Conservation (phyloP, 1,140 invertebrate species). For the Drosophila biarmipes region DNA sequence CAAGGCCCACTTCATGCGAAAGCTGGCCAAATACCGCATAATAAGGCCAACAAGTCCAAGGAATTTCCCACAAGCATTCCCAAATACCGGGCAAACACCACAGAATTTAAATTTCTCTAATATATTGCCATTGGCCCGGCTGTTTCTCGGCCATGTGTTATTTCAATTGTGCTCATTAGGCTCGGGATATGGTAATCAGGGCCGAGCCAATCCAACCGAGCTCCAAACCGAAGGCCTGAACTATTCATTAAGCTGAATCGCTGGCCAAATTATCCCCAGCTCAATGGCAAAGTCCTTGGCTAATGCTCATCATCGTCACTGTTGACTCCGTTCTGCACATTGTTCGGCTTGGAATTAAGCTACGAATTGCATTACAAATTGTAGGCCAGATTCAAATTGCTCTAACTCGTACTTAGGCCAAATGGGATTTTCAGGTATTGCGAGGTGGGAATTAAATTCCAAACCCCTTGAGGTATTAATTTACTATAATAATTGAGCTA, state of each 20-base stretch:
- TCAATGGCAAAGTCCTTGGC: constrained; percentile 16
- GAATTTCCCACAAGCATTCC: constrained; percentile 23
- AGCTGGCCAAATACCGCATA: constrained; percentile 15
- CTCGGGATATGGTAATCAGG: constrained; percentile 31
- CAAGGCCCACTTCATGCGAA: constrained; percentile 20
- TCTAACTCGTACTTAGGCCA: not conserved
- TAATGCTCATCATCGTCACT: constrained; percentile 13
- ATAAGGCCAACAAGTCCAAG: constrained; percentile 13
- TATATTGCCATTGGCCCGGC: constrained; percentile 21
- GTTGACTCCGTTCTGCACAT: not conserved
- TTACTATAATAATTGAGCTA: too few species aligned
- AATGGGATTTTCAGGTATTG: not conserved
- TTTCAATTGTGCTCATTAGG: constrained; percentile 58
- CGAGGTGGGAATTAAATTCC: not conserved
- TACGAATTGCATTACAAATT: constrained; percentile 24
- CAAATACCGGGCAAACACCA: constrained; percentile 6
- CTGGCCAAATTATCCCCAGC: constrained; percentile 18
- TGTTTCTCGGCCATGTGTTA: constrained; percentile 12
- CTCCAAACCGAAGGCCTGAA: constrained; percentile 10
- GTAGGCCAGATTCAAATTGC: not conserved
- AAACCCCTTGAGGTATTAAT: not conserved
- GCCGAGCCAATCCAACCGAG: not conserved
- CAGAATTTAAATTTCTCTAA: constrained; percentile 26
- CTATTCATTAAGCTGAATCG: constrained; percentile 21
- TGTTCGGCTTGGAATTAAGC: constrained; percentile 25